Percentiles rank a stretch among this genome's conserved stretches.
Conservation (phyloP, 2,797 vertebrate species). For the Sebastes glaucus region DNA sequence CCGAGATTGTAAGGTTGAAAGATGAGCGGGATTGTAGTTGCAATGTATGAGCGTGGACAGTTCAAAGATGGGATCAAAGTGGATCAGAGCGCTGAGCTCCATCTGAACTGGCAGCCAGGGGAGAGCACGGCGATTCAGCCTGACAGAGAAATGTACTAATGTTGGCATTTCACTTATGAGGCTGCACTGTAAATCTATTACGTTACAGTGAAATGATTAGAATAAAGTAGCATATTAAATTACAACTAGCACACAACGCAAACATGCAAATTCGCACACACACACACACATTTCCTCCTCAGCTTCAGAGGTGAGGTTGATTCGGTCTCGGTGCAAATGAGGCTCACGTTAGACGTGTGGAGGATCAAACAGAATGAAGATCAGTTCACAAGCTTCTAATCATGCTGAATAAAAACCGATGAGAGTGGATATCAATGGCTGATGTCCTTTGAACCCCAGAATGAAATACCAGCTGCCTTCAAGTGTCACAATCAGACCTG, state of each 20-base stretch:
- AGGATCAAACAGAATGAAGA: conserved; percentile 52
- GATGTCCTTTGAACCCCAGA: conserved; percentile 30
- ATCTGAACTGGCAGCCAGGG: conserved; percentile 40
- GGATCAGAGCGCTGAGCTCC: conserved; percentile 30
- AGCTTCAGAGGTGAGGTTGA: conserved; percentile 7
- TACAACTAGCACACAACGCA: not conserved
- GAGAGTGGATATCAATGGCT: conserved; percentile 15
- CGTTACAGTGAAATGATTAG: not conserved
- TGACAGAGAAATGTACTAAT: not conserved
- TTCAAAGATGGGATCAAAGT: conserved; percentile 74
- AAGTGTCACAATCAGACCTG: conserved; percentile 10
- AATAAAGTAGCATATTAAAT: not conserved
- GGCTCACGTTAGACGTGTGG: not conserved
- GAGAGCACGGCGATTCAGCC: not conserved
- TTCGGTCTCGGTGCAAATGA: conserved; percentile 15
- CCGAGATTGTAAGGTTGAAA: conserved; percentile 29
- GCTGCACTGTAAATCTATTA: not conserved
- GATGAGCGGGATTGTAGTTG: conserved; percentile 26
- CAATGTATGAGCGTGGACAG: conserved; percentile 34
- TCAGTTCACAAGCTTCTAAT: conserved; percentile 25
- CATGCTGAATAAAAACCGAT: conserved; percentile 18
- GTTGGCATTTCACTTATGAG: not conserved
- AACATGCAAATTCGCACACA: not conserved
- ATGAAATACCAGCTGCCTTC: conserved; percentile 13
- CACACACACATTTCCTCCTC: not conserved